Percentiles rank a stretch among this genome's conserved stretches.
These are phyloP conservation scores for Drosophila leontia DNA, from an alignment of 1,140 invertebrate species.

Conservation along the genomic window DNA sequence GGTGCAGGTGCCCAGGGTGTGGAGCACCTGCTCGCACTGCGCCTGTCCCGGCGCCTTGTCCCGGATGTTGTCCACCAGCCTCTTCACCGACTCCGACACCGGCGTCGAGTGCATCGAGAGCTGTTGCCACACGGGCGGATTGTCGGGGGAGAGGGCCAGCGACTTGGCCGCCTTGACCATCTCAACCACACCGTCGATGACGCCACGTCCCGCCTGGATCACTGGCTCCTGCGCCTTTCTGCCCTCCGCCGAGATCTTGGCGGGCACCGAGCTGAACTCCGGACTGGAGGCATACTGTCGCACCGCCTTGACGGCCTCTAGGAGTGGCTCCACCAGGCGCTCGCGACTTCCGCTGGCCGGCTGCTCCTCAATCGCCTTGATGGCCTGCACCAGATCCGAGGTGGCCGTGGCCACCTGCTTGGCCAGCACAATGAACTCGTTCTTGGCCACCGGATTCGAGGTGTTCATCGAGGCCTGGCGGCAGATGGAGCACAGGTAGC, in stretches of 20 bases:
- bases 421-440: constrained; percentile 98
- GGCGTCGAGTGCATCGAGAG: constrained; percentile 97
- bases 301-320: constrained; percentile 96
- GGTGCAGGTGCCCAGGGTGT: constrained; percentile 91
- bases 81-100: constrained; percentile 98
- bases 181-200: constrained; percentile 86
- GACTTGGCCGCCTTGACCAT: constrained; percentile 97
- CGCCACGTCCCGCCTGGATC: constrained; percentile 91
- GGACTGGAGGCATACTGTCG: constrained; percentile 96
- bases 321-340: constrained; percentile 92
- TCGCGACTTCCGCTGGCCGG: constrained; percentile 90
- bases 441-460: constrained; percentile 95
- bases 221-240: constrained; percentile 94
- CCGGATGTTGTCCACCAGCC: constrained; percentile 95
- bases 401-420: constrained; percentile 99
- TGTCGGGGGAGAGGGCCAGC: constrained; percentile 94
- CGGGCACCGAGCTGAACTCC: constrained; percentile 96
- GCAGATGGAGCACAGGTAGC: constrained; percentile 97
- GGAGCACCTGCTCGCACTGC: constrained; percentile 95
- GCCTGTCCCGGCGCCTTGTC: constrained; percentile 98
- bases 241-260: constrained; percentile 93
- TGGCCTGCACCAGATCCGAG: constrained; percentile 96
- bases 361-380: constrained; percentile 95
- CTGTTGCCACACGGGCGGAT: constrained; percentile 96
- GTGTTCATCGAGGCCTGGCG: constrained; percentile 96